Evolutionary conservation across 2,888 invertebrate genomes (phyloP), one percentile per base, ranked within the genome.

Genomic region (Nowickia ferox): DNA sequence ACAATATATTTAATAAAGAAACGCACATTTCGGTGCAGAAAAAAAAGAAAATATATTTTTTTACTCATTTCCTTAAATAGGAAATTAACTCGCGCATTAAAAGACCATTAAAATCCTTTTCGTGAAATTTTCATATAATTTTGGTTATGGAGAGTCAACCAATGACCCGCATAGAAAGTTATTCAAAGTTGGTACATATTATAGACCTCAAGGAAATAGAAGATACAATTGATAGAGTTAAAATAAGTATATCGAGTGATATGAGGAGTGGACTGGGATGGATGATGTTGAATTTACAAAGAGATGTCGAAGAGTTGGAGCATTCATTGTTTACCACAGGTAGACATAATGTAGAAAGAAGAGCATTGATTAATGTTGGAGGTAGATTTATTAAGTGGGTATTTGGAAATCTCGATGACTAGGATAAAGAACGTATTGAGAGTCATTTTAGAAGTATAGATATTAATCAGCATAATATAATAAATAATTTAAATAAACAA

Each of bases 181-280:
- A 72, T 48, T 75, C 66, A 59, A 77, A 79, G 68, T 22, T 79
- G n/a, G 69, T 84, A 44, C 69, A 79, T 57, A 6, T 84, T 30
- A 13, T 22, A 51, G 65, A 65, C 15, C 22, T 65, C 4, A 22
- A 65, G 13, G 46, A 65, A 40, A 38, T 59, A 59, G 57, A 59
- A 59, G 57, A 38, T 59, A 59, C 57, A 30, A 11, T 59, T 30
- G 22, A 17, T 63, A 59, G 5, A 59, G 38, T 59, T 15, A 38
- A 15, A 38, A 11, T 11, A 3, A 59, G 59, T 17, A n/a, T 63
- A 44, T 40, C 61, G 10, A 17, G 61, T 61, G 1, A 10, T 8
- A 42, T 61, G 22, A 65, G 9, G 5, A 1, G 22, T 8, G 46
- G 46, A 17, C 46, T 46, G 15, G 44, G 30, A 65, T 65, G 65